Conservation (phyloP, 2,113 vertebrate species). For the Riparia riparia region DNA sequence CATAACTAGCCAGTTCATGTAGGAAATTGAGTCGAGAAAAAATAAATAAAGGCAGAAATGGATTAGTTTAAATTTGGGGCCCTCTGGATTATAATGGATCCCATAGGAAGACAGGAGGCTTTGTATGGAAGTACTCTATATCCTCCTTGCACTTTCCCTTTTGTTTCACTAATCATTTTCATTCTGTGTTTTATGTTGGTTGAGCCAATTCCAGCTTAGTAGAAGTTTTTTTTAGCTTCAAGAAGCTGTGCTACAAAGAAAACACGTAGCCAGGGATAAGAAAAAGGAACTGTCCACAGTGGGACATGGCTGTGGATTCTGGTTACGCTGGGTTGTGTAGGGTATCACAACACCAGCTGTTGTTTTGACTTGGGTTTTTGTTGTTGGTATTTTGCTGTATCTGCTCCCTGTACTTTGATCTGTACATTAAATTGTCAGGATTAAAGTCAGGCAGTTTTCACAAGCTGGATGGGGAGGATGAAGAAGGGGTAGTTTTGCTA, state of each 20-base stretch:
- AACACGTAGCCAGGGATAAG: not conserved
- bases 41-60: conserved; percentile 39
- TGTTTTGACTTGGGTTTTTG: not conserved
- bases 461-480: not conserved
- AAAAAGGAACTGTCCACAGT: not conserved
- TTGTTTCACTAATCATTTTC: conserved; percentile 11
- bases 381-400: conserved; percentile 21
- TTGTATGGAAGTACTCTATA: conserved; percentile 3
- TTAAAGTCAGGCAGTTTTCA: not conserved
- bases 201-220: not conserved
- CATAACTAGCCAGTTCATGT: conserved; percentile 44
- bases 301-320: rapidly evolving
- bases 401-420: conserved; percentile 20
- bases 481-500: not conserved
- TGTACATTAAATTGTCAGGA: not conserved
- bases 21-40: conserved; percentile 41
- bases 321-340: not conserved
- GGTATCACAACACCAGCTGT: not conserved
- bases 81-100: conserved; percentile 28
- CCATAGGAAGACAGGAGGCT: not conserved
- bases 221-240: conserved; percentile 24
- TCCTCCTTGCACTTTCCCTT: not conserved
- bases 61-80: conserved; percentile 18
- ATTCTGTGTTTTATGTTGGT: not conserved
- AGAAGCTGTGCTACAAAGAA: not conserved